These are phyloP conservation scores for Asarcornis scutulata DNA, from an alignment of 2,113 vertebrate genomes.

Conservation along the genomic window DNA sequence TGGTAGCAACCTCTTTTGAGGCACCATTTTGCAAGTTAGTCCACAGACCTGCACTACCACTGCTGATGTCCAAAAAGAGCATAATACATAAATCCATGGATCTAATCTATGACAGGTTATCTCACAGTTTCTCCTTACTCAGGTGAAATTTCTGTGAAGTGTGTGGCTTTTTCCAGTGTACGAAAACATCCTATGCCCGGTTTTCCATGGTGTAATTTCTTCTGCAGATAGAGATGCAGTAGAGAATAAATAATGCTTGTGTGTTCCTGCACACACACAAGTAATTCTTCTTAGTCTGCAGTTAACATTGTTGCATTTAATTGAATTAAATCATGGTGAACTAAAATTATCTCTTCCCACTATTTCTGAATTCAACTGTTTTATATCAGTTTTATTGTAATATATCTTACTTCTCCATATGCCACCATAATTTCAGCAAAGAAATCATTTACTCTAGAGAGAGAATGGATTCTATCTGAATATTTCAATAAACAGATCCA, in stretches of 20 bases:
- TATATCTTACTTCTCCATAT: conserved; percentile 70
- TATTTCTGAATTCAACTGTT: conserved; percentile 60
- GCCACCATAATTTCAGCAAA: conserved; percentile 57
- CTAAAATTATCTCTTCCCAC: conserved; percentile 64
- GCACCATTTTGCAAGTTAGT: not conserved
- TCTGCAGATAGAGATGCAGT: not conserved
- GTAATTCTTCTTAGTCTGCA: conserved; percentile 52
- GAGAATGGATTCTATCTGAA: conserved; percentile 66
- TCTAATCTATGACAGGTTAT: not conserved
- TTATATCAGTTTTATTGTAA: conserved; percentile 73
- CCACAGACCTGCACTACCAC: not conserved
- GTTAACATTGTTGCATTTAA: conserved; percentile 62
- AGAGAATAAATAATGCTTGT: conserved; percentile 46
- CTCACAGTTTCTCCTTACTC: not conserved
- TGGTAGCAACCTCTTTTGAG: not conserved
- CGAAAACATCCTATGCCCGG: not conserved
- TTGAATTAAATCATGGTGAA: conserved; percentile 73
- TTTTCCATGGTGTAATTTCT: not conserved
- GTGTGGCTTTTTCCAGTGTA: not conserved
- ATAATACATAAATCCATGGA: not conserved
- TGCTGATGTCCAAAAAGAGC: not conserved
- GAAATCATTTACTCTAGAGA: conserved; percentile 49
- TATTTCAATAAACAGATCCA: conserved; percentile 74
- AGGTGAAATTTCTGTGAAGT: not conserved
- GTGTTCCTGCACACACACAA: conserved; percentile 8